Base-by-base conservation (phyloP, 2,113 vertebrate genomes). In the Elephas maximus region DNA sequence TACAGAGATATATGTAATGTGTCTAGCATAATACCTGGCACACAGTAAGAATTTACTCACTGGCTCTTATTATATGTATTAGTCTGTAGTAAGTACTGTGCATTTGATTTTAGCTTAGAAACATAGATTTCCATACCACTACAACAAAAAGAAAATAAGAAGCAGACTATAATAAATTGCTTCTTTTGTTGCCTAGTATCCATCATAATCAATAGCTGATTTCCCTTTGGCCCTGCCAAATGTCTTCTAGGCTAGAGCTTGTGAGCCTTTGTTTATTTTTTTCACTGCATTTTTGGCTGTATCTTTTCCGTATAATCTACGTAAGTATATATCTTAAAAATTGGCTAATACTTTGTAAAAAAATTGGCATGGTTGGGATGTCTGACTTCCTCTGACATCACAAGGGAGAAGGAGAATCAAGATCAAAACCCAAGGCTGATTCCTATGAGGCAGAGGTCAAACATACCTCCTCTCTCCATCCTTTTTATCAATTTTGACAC, bases 71-170 rank as follows among this genome's bases (percentile, higher is more conserved):
- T 67, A 45, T 91, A 37, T 82, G 7, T 80, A 28, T 92, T 90
- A 76, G 2, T 18, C 37, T 83, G 5, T 33, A 37, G 8, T 86
- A 93, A 88, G 17, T 95, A 63, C 37, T 20, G 28, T 53, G 69
- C 23, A 37, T 97, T 94, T 94, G 73, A 90, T 92, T 92, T 92
- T 95, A 92, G 11, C 26, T 81, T 26, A 87, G 80, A 94, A 93
- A 87, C 24, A 91, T 48, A 94, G 48, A 84, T 91, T 74, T 93
- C 41, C n/a, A 8, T 92, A 92, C 12, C 88, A 63, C 14, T 60
- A 77, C 14, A 95, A 83, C 21, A 87, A 86, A 78, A 93, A 45
- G 60, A 90, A 93, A 93, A n/a, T 37, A 51, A 91, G 21, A 86
- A 93, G 14, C 41, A 51, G 20, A 87, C 41, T 93, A 45, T 79